A percentile compares a stretch with the other conserved stretches of the same genome.
Evolutionary conservation across 2,797 vertebrate genomes (phyloP).

Genomic region (Telmatherina bonti): DNA sequence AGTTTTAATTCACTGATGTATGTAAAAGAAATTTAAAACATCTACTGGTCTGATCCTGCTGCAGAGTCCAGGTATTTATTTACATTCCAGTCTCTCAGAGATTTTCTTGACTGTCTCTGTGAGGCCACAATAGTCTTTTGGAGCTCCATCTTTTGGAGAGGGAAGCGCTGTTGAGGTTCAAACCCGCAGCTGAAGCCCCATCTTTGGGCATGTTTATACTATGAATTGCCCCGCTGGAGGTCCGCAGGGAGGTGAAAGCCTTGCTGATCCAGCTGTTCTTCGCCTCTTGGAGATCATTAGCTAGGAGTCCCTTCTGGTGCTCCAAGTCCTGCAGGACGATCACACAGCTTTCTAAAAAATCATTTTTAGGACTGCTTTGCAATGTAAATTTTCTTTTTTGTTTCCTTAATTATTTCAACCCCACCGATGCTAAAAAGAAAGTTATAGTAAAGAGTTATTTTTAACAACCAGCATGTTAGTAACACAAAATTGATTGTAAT

Average conservation of each 20-base stretch:
- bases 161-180: constrained; percentile 38
- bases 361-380: neutral
- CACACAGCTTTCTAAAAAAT: constrained; percentile 4
- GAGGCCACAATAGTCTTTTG: constrained; percentile 67
- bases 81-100: constrained; percentile 29
- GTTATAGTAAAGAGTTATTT: neutral
- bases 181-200: neutral
- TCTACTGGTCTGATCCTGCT: neutral
- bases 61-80: neutral
- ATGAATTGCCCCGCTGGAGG: constrained; percentile 81
- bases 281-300: constrained; percentile 90
- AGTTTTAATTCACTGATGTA: neutral
- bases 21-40: neutral
- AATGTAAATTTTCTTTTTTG: neutral
- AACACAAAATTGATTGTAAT: too few species aligned
- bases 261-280: constrained; percentile 97
- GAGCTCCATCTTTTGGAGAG: constrained; percentile 62
- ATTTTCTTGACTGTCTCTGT: constrained; percentile 52
- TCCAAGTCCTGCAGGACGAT: constrained; percentile 87
- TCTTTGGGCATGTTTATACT: constrained; percentile 38
- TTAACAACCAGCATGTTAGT: too few species aligned
- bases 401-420: too few species aligned
- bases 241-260: constrained; percentile 92
- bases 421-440: too few species aligned
- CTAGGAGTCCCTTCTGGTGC: constrained; percentile 89